Percentiles rank a stretch among this genome's conserved stretches.
Evolutionary conservation across 2,888 invertebrate species (phyloP).

Genomic region (Trimorus sp.): DNA sequence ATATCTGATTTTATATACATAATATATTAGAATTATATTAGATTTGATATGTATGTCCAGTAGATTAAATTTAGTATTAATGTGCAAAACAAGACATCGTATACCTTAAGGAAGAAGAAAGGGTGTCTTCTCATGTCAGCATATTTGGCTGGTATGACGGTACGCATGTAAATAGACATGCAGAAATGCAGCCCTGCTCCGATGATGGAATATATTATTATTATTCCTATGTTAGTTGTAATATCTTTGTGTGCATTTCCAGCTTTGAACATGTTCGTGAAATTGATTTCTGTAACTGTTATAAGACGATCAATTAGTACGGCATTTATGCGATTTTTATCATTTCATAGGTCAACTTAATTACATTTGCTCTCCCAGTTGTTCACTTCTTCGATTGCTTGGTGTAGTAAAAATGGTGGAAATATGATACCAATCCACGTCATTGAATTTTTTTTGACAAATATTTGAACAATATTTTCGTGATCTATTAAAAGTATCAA

Average conservation of each 20-base stretch:
- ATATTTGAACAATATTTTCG: too few species aligned
- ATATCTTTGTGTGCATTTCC: conserved; percentile 70
- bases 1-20: too few species aligned
- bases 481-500: too few species aligned
- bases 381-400: conserved; percentile 76
- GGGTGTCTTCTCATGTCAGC: conserved; percentile 92
- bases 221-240: conserved; percentile 83
- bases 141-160: conserved; percentile 92
- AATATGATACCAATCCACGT: conserved; percentile 77
- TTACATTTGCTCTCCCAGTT: conserved; percentile 75
- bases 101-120: conserved; percentile 85
- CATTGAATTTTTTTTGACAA: too few species aligned
- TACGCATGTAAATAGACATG: conserved; percentile 92
- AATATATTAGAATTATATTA: too few species aligned
- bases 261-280: conserved; percentile 81
- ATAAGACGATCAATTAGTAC: conserved; percentile 2
- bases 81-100: background rate
- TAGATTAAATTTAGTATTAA: conserved; percentile 59
- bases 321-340: too few species aligned
- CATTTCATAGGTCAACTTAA: conserved; percentile 23
- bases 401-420: conserved; percentile 75
- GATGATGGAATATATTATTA: conserved; percentile 88
- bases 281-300: conserved; percentile 81
- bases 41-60: too few species aligned
- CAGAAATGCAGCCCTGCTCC: conserved; percentile 88